Evolutionary conservation across 2,113 vertebrate genomes (phyloP).

Genomic region (Addax nasomaculatus): DNA sequence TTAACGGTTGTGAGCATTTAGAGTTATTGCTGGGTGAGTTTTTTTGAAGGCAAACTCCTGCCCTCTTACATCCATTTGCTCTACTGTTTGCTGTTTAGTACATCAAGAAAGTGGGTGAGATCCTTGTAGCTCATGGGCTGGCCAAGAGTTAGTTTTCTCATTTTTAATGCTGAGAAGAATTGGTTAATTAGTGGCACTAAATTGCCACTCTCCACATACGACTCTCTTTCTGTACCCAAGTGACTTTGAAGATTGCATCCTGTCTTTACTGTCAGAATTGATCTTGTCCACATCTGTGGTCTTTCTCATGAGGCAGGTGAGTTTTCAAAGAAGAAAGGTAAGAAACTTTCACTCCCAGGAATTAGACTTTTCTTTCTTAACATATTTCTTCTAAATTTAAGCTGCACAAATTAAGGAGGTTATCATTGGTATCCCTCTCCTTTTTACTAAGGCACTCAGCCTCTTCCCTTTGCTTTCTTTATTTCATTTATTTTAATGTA

Average conservation of each 20-base stretch:
- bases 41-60: neutral
- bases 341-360: neutral
- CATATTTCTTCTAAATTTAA: neutral
- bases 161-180: neutral
- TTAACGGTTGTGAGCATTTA: neutral
- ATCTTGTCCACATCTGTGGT: neutral
- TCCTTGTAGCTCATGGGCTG: neutral
- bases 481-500: neutral
- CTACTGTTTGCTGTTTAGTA: neutral
- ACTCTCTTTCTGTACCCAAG: neutral
- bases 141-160: neutral
- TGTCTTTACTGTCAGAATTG: neutral
- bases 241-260: neutral
- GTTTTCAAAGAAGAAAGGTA: neutral
- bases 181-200: neutral
- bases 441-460: neutral
- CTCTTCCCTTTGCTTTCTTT: neutral
- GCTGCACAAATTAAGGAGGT: neutral
- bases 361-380: neutral
- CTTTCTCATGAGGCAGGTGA: neutral
- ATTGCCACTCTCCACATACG: neutral
- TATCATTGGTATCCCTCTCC: neutral
- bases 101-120: neutral
- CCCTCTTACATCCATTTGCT: neutral
- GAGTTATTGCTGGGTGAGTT: neutral